Evolutionary conservation across 2,888 invertebrate genomes (phyloP).

Genomic region (Allophyes oxyacanthae): DNA sequence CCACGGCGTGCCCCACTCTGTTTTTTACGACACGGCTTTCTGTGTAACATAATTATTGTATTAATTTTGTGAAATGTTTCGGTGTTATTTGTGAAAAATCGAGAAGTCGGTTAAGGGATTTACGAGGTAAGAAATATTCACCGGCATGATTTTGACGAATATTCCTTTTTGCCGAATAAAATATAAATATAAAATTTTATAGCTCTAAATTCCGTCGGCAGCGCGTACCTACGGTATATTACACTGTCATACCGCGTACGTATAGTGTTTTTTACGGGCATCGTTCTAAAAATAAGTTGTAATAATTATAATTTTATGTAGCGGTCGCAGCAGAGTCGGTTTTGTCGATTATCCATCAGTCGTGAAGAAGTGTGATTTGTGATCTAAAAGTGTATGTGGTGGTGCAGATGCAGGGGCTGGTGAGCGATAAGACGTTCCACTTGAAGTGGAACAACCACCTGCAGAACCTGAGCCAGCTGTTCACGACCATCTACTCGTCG

Average conservation of each 20-base stretch:
- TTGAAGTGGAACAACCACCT: slow-evolving; percentile 93
- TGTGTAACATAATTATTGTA: slow-evolving; percentile 90
- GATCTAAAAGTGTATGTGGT: slow-evolving; percentile 81
- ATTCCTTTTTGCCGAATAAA: slow-evolving; percentile 76
- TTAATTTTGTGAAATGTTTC: slow-evolving; percentile 89
- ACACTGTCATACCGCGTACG: slow-evolving; percentile 89
- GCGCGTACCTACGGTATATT: slow-evolving; percentile 88
- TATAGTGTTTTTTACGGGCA: slow-evolving; percentile 90
- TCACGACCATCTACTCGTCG: slow-evolving; percentile 92
- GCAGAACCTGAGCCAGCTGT: slow-evolving; percentile 92
- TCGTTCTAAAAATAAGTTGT: slow-evolving; percentile 90
- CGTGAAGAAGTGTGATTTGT: slow-evolving; percentile 82
- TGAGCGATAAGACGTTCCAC: slow-evolving; percentile 91
- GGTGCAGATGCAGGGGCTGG: slow-evolving; percentile 89
- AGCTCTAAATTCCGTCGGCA: slow-evolving; percentile 87
- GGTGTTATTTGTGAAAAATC: slow-evolving; percentile 88
- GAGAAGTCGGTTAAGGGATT: slow-evolving; percentile 83
- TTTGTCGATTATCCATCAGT: slow-evolving; percentile 83
- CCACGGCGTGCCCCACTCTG: slow-evolving; percentile 90
- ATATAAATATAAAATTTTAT: slow-evolving; percentile 85
- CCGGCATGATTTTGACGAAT: slow-evolving; percentile 76
- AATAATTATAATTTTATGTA: slow-evolving; percentile 90
- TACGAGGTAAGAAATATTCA: slow-evolving; percentile 83
- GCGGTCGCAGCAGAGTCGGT: slow-evolving; percentile 87
- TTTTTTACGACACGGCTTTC: slow-evolving; percentile 90